Percentiles rank a stretch among this genome's conserved stretches.
These are phyloP conservation scores for Elephas maximus DNA, from an alignment of 2,113 vertebrate species.

Conservation along the genomic window DNA sequence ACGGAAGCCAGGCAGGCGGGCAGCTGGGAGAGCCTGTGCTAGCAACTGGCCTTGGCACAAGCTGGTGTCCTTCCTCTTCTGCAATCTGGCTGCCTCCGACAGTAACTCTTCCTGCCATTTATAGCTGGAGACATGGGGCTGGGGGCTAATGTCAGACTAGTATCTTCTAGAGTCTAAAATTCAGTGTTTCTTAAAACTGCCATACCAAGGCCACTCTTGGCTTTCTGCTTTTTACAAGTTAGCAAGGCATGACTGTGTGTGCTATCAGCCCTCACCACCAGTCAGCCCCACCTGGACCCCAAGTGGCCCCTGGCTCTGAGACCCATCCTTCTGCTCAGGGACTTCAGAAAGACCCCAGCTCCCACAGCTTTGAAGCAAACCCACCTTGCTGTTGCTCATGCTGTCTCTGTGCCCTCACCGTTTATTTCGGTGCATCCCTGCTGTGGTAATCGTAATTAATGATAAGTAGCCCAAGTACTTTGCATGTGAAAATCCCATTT, in stretches of 20 bases:
- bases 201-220: neutral
- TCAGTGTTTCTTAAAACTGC: neutral
- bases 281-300: rapidly evolving
- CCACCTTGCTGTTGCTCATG: too few species aligned
- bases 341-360: neutral
- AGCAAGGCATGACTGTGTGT: too few species aligned
- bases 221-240: neutral
- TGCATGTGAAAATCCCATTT: neutral
- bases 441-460: too few species aligned
- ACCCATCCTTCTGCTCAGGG: neutral
- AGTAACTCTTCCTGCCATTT: too few species aligned
- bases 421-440: neutral
- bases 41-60: neutral
- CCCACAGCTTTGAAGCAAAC: neutral
- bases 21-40: too few species aligned
- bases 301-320: neutral
- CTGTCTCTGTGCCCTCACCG: too few species aligned
- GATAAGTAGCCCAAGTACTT: neutral
- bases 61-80: neutral
- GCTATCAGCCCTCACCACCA: neutral
- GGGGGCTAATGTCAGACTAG: neutral
- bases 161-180: neutral
- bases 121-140: neutral
- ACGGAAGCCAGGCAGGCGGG: neutral
- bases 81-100: rapidly evolving